Conservation (phyloP, 2,113 vertebrate genomes). For the Microtus pennsylvanicus region DNA sequence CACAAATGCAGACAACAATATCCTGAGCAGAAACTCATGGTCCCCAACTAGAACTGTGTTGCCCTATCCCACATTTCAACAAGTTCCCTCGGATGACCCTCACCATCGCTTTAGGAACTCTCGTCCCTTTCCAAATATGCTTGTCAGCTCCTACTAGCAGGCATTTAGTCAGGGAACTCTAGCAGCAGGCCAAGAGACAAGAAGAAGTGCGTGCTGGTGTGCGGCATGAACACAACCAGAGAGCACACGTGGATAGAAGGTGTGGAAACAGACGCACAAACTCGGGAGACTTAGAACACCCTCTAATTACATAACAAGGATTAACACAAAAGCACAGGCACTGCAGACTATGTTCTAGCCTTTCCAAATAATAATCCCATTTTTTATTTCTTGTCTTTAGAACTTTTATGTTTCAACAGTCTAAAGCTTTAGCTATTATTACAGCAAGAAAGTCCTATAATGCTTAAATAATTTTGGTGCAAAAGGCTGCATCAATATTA, state of each 20-base stretch:
- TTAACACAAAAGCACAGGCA: neutral
- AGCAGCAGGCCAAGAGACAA: neutral
- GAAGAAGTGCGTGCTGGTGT: neutral
- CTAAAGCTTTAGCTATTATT: constrained; percentile 20
- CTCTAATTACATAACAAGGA: neutral
- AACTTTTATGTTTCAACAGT: neutral
- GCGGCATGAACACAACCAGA: neutral
- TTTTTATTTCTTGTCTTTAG: constrained; percentile 13
- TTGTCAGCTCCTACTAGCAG: neutral
- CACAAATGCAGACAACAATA: neutral
- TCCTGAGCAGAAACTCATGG: neutral
- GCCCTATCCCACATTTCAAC: neutral
- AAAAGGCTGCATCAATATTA: constrained; percentile 4
- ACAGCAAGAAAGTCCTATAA: neutral
- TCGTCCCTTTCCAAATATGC: neutral
- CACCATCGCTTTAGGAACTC: neutral
- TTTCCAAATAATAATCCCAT: neutral
- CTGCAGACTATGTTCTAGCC: neutral
- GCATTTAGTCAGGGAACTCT: neutral
- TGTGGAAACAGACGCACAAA: neutral
- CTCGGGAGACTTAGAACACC: neutral
- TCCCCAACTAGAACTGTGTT: neutral
- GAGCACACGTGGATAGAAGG: neutral
- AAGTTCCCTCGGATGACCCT: neutral
- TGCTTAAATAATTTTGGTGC: neutral